Conservation (phyloP, 2,113 vertebrate species). For the Trochalopteron elliotii region DNA sequence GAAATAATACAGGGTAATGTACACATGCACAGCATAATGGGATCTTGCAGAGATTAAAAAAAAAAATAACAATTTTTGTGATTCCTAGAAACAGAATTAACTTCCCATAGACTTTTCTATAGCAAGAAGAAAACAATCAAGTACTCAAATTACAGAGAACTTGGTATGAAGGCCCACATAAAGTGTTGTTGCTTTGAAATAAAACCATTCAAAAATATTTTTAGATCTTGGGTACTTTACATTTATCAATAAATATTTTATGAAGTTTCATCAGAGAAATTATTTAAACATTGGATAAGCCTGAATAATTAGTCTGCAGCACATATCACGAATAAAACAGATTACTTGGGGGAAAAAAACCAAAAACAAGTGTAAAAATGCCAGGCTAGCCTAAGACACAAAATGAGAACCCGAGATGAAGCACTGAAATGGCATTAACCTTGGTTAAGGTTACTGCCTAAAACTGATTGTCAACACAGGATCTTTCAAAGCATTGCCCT, state of each 20-base stretch:
- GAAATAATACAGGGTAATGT: conserved; percentile 5
- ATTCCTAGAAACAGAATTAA: conserved; percentile 6
- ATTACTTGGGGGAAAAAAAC: not conserved
- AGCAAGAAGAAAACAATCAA: not conserved
- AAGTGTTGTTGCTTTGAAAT: conserved; percentile 13
- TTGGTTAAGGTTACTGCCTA: conserved; percentile 51
- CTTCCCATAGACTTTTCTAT: not conserved
- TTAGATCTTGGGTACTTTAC: conserved; percentile 38
- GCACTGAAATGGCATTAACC: conserved; percentile 28
- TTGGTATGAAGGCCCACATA: not conserved
- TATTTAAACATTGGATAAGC: conserved; percentile 58
- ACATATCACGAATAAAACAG: not conserved
- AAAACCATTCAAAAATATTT: conserved; percentile 40
- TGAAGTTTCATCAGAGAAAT: conserved; percentile 22
- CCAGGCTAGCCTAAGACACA: conserved; percentile 4
- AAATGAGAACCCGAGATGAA: conserved; percentile 13
- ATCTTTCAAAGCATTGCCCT: not conserved
- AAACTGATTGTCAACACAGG: conserved; percentile 8
- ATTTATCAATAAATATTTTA: conserved; percentile 71
- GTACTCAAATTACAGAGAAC: not conserved
- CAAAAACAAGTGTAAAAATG: not conserved
- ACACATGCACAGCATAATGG: not conserved
- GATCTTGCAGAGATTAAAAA: not conserved
- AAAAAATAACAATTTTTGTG: not conserved
- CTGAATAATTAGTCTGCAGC: conserved; percentile 43